Percentiles rank a stretch among this genome's conserved stretches.
These are phyloP conservation scores for Rhegmatorhina hoffmannsi DNA, from an alignment of 2,113 vertebrate genomes.

Conservation along the genomic window DNA sequence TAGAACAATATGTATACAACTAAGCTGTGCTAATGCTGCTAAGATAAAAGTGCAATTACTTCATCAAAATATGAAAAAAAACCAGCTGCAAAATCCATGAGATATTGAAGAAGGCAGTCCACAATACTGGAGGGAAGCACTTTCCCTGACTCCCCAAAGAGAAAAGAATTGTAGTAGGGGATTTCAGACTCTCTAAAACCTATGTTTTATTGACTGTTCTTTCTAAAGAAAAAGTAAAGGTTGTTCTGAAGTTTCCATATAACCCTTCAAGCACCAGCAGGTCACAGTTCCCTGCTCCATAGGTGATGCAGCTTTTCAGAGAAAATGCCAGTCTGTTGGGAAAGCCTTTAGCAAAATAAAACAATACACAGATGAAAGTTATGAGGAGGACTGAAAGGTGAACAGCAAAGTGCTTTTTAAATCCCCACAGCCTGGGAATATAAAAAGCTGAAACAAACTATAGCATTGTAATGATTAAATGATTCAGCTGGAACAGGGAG, in stretches of 20 bases:
- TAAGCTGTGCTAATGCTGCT: background rate
- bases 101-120: background rate
- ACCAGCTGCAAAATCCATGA: background rate
- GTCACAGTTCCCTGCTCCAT: background rate
- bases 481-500: background rate
- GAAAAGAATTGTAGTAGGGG: background rate
- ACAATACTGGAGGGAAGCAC: background rate
- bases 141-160: background rate
- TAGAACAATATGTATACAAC: background rate
- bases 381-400: background rate
- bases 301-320: constrained; percentile 21
- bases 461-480: background rate
- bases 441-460: background rate
- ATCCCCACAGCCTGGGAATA: background rate
- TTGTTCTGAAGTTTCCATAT: background rate
- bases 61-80: background rate
- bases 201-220: background rate
- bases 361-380: background rate
- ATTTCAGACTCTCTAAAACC: background rate
- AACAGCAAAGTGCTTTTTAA: constrained; percentile 12
- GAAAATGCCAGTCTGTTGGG: background rate
- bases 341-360: constrained; percentile 50
- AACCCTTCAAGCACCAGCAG: background rate
- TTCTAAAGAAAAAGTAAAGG: background rate
- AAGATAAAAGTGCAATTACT: background rate